Percentiles rank a stretch among this genome's conserved stretches.
Evolutionary conservation across 2,888 invertebrate species (phyloP).

Genomic region (Drosophila helvetica): DNA sequence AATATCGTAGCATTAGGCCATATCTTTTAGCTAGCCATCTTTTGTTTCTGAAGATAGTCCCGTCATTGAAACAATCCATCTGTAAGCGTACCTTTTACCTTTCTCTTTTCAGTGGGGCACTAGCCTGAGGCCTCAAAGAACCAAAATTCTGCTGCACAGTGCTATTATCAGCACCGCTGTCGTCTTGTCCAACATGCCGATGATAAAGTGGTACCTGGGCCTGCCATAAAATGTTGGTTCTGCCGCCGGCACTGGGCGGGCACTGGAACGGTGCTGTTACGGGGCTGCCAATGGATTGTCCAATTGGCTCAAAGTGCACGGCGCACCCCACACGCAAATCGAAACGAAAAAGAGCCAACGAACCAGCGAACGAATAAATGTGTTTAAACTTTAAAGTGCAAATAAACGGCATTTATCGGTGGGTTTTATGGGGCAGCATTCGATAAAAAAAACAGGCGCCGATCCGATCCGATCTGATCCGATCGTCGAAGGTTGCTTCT

Average conservation of each 20-base stretch:
- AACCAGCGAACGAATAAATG: constrained; percentile 23
- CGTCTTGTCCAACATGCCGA: neutral
- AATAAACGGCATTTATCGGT: constrained; percentile 44
- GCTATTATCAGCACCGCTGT: neutral
- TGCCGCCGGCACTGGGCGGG: neutral
- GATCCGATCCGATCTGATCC: constrained; percentile 3
- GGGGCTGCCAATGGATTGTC: constrained; percentile 6
- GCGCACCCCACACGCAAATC: constrained; percentile 21
- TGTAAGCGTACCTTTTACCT: too few relatives aligned
- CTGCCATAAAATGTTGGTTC: neutral
- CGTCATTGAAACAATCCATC: too few relatives aligned
- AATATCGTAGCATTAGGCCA: too few relatives aligned
- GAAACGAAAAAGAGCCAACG: neutral
- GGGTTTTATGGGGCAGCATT: constrained; percentile 32
- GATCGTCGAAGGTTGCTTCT: neutral
- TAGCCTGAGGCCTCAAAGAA: neutral
- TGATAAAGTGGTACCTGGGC: neutral
- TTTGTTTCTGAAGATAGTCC: too few relatives aligned
- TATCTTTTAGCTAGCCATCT: too few relatives aligned
- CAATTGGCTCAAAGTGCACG: constrained; percentile 42
- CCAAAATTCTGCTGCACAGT: neutral
- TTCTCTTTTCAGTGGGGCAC: too few relatives aligned
- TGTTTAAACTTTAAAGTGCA: constrained; percentile 52
- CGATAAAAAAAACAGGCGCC: constrained; percentile 29
- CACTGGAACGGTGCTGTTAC: neutral